Evolutionary conservation across 2,888 invertebrate species (phyloP).

Genomic region (Diachrysia chrysitis): DNA sequence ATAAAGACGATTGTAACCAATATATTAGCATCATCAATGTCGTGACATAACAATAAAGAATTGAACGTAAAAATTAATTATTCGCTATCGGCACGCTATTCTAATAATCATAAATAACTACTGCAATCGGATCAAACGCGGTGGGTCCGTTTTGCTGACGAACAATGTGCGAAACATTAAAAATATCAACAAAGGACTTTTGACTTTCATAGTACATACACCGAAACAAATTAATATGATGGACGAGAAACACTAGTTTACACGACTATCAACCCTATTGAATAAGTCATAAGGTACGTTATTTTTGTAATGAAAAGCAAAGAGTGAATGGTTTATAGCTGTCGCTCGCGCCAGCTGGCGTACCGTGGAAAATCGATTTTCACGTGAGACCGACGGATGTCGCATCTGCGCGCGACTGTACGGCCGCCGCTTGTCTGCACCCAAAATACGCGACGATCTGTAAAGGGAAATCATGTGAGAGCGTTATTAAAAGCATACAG

Average conservation of each 20-base stretch:
- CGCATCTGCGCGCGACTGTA: constrained; percentile 85
- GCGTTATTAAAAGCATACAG: constrained; percentile 47
- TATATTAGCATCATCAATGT: constrained; percentile 75
- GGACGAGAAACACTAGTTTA: constrained; percentile 35
- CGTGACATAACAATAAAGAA: constrained; percentile 79
- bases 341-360: constrained; percentile 87
- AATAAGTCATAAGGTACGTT: constrained; percentile 50
- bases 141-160: constrained; percentile 78
- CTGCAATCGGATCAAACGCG: constrained; percentile 87
- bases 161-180: constrained; percentile 89
- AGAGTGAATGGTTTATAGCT: constrained; percentile 70
- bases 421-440: constrained; percentile 76
- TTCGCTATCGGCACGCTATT: constrained; percentile 85
- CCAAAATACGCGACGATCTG: constrained; percentile 78
- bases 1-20: constrained; percentile 54
- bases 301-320: constrained; percentile 41
- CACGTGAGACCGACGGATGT: constrained; percentile 88
- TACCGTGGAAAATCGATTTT: constrained; percentile 89
- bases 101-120: constrained; percentile 88
- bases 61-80: constrained; percentile 87
- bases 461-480: constrained; percentile 70
- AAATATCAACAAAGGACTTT: constrained; percentile 89
- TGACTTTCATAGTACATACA: constrained; percentile 87
- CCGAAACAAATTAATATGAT: constrained; percentile 62
- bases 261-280: constrained; percentile 62